These are phyloP conservation scores for Drepana arcuata DNA, from an alignment of 1,140 invertebrate genomes.

Conservation along the genomic window DNA sequence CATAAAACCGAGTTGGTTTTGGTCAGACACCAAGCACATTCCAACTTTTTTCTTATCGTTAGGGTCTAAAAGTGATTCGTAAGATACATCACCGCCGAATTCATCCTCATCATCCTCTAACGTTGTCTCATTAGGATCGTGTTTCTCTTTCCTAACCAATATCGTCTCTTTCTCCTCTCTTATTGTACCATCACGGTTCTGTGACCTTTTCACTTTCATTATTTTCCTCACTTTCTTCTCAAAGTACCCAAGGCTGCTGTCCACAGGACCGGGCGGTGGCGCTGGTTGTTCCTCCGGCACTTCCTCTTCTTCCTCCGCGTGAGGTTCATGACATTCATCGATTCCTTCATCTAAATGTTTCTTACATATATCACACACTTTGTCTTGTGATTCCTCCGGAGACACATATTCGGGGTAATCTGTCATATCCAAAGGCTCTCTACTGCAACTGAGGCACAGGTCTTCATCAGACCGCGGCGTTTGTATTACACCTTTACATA, in stretches of 20 bases:
- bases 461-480: too few species aligned
- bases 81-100: constrained; percentile 11
- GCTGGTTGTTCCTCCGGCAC: neutral
- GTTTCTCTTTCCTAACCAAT: constrained; percentile 19
- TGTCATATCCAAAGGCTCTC: neutral
- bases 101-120: constrained; percentile 14
- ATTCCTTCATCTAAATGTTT: neutral
- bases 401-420: neutral
- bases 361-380: constrained; percentile 8
- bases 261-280: too few species aligned
- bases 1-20: constrained; percentile 13
- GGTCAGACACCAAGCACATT: constrained; percentile 8
- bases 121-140: constrained; percentile 19
- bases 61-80: constrained; percentile 9
- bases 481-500: too few species aligned
- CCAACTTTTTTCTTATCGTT: constrained; percentile 15
- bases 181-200: constrained; percentile 29
- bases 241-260: constrained; percentile 20
- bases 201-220: constrained; percentile 22
- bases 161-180: constrained; percentile 28
- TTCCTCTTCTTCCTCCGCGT: constrained; percentile 4
- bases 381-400: constrained; percentile 1
- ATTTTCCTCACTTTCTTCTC: constrained; percentile 27
- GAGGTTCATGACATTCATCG: neutral
- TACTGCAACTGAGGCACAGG: neutral